phyloP scores from a whole-genome alignment of 2,113 vertebrate genomes.

The Xiphorhynchus elegans region DNA sequence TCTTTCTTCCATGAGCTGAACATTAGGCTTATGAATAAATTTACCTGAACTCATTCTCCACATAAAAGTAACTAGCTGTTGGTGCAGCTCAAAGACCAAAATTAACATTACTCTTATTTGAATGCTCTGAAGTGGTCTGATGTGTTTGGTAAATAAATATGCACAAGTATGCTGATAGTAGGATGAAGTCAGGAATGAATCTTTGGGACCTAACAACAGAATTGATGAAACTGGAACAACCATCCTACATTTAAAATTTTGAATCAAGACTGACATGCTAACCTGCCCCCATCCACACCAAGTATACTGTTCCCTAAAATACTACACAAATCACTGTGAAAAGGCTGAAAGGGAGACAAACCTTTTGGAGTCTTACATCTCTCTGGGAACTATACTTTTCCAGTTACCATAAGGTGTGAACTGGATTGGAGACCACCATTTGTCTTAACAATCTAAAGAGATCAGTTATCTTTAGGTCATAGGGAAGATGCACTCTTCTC shows the following conservation, averaged over 20 bases:
- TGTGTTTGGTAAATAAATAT: background rate
- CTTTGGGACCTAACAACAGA: background rate
- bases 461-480: background rate
- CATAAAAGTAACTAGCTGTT: background rate
- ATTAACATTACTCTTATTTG: background rate
- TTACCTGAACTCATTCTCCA: background rate
- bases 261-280: background rate
- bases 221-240: background rate
- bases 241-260: background rate
- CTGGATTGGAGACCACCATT: background rate
- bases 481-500: background rate
- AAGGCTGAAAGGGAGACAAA: background rate
- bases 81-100: background rate
- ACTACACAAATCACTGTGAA: background rate
- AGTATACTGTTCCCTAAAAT: background rate
- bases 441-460: background rate
- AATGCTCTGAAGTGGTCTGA: background rate
- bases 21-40: background rate
- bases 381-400: background rate
- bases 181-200: background rate
- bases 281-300: background rate
- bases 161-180: background rate
- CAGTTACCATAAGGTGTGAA: background rate
- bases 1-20: background rate
- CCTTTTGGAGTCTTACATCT: background rate